Evolutionary conservation across 2,797 vertebrate genomes (phyloP).

Genomic region (Sebastes goodei): DNA sequence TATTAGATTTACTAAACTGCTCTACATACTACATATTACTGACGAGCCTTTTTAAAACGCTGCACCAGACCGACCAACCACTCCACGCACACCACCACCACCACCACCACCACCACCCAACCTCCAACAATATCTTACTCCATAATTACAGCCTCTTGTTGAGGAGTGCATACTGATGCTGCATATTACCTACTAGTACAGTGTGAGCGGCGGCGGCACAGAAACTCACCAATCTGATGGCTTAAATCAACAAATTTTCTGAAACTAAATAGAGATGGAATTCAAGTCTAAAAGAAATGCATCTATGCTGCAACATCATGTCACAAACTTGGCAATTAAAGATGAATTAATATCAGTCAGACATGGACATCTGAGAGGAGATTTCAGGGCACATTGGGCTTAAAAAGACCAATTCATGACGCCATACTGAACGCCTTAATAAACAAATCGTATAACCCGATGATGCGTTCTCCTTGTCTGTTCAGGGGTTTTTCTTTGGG

Average conservation of each 20-base stretch:
- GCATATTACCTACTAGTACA: slow-evolving; percentile 51
- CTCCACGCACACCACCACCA: slow-evolving; percentile 22
- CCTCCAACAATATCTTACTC: slow-evolving; percentile 71
- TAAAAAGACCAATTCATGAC: background rate
- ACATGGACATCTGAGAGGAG: background rate
- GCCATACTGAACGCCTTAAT: background rate
- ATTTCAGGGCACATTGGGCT: background rate
- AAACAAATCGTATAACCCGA: background rate
- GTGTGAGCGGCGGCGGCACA: slow-evolving; percentile 8
- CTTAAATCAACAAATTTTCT: background rate
- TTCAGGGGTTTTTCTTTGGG: slow-evolving; percentile 1
- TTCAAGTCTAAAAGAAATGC: background rate
- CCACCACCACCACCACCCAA: slow-evolving; percentile 16
- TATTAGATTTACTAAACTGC: slow-evolving; percentile 75
- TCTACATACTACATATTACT: slow-evolving; percentile 48
- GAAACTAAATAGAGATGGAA: background rate
- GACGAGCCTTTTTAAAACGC: slow-evolving; percentile 65
- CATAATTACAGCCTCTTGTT: slow-evolving; percentile 79
- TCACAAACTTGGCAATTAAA: background rate
- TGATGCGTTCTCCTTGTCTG: slow-evolving; percentile 22
- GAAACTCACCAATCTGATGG: slow-evolving; percentile 4
- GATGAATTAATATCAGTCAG: background rate
- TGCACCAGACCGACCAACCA: slow-evolving; percentile 44
- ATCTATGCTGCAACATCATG: background rate
- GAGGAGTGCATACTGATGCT: slow-evolving; percentile 68